phyloP scores from a whole-genome alignment of 2,888 invertebrate species.

The Seira ritae region DNA sequence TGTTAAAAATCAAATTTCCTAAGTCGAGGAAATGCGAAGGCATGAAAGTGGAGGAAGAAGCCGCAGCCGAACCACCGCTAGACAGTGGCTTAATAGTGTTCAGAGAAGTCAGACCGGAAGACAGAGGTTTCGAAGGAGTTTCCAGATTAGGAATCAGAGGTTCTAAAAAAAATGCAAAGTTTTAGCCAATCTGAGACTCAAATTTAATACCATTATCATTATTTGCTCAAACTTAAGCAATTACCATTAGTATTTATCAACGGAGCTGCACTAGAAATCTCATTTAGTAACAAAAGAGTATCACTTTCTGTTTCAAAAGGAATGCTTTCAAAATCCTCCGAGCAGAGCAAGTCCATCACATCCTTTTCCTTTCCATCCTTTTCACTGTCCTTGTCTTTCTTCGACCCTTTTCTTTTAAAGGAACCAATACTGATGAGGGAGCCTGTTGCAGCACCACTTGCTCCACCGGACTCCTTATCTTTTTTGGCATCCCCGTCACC shows the following conservation, averaged over 20 bases:
- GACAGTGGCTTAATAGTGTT: conserved; percentile 31
- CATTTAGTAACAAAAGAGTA: conserved; percentile 71
- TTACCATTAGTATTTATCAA: conserved; percentile 13
- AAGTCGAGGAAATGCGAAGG: conserved; percentile 73
- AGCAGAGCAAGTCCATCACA: conserved; percentile 68
- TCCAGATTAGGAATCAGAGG: conserved; percentile 38
- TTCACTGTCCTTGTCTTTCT: conserved; percentile 57
- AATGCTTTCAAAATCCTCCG: conserved; percentile 69
- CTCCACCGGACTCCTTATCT: background rate
- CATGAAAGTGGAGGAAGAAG: conserved; percentile 61
- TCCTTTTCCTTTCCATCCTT: conserved; percentile 64
- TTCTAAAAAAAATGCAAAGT: conserved; percentile 20
- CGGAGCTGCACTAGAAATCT: conserved; percentile 66
- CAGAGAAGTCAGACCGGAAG: conserved; percentile 44
- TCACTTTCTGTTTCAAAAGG: conserved; percentile 70
- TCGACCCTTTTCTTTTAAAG: conserved; percentile 55
- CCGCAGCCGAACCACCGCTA: background rate
- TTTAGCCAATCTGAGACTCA: background rate
- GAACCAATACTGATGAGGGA: conserved; percentile 65
- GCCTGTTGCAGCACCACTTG: conserved; percentile 25
- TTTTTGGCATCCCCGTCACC: conserved; percentile 14
- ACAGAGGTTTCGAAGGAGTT: conserved; percentile 48
- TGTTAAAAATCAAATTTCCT: conserved; percentile 55
- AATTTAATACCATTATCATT: background rate
- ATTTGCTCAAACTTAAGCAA: background rate